A percentile compares a stretch with the other conserved stretches of the same genome.
These are phyloP conservation scores for Epistrophe eligans DNA, from an alignment of 2,888 invertebrate genomes.

Conservation along the genomic window DNA sequence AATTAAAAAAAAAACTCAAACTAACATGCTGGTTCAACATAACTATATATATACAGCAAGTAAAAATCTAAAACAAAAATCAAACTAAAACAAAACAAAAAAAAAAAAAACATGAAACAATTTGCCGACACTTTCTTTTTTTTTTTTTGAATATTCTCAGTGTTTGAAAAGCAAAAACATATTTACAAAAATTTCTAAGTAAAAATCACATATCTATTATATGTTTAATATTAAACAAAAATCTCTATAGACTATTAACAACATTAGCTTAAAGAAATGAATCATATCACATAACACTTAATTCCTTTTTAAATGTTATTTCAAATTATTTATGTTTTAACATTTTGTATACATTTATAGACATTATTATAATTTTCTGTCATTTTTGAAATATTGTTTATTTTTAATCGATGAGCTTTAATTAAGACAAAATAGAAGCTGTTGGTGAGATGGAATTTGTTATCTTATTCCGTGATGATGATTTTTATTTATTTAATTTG, in stretches of 20 bases:
- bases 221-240: constrained; percentile 10
- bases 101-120: constrained; percentile 30
- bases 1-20: constrained; percentile 59
- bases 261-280: constrained; percentile 1
- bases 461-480: too few relatives aligned
- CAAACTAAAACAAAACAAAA: constrained; percentile 20
- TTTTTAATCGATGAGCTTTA: neutral
- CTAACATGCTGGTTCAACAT: constrained; percentile 69
- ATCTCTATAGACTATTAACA: neutral
- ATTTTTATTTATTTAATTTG: neutral
- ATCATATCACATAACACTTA: constrained; percentile 19
- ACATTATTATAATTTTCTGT: too few relatives aligned
- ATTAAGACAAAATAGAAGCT: neutral
- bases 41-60: constrained; percentile 43
- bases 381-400: neutral
- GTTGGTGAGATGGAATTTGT: neutral
- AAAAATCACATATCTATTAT: constrained; percentile 22
- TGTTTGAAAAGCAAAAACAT: constrained; percentile 29
- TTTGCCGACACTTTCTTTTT: constrained; percentile 48
- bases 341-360: neutral
- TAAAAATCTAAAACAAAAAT: constrained; percentile 24
- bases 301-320: neutral
- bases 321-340: neutral
- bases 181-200: constrained; percentile 25
- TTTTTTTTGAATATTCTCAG: constrained; percentile 48